Evolutionary conservation across 2,113 vertebrate genomes (phyloP).

Genomic region (Falco punctatus): DNA sequence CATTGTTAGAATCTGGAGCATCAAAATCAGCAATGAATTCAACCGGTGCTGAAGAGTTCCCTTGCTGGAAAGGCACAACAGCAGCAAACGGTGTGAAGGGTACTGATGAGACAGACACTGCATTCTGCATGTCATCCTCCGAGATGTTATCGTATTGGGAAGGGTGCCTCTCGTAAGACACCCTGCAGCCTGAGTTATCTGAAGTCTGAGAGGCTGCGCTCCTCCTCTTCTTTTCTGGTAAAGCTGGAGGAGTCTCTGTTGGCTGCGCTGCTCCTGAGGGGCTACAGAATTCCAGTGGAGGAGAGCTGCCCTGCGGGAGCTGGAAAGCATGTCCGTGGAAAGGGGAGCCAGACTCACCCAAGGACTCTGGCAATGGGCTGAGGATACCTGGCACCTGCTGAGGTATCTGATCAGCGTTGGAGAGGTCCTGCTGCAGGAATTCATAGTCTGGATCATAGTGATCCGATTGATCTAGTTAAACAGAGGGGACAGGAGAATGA

Average conservation of each 20-base stretch:
- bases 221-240: conserved; percentile 93
- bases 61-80: conserved; percentile 84
- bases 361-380: conserved; percentile 91
- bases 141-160: conserved; percentile 95
- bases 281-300: conserved; percentile 61
- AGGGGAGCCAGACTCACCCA: conserved; percentile 85
- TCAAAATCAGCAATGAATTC: conserved; percentile 81
- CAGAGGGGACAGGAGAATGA: background rate
- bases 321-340: conserved; percentile 86
- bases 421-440: conserved; percentile 97
- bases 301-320: conserved; percentile 62
- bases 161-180: conserved; percentile 87
- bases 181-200: conserved; percentile 76
- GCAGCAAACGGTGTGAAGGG: conserved; percentile 84
- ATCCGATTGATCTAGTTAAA: conserved; percentile 90
- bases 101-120: background rate
- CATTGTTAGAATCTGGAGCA: conserved; percentile 72
- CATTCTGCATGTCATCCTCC: conserved; percentile 85
- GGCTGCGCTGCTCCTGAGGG: conserved; percentile 3
- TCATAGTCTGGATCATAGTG: conserved; percentile 98
- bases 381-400: conserved; percentile 80
- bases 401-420: conserved; percentile 84
- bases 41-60: conserved; percentile 75
- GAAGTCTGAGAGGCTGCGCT: conserved; percentile 80
- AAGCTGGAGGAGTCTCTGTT: conserved; percentile 85